Base-by-base conservation (phyloP, 2,113 vertebrate genomes). In the Noctilio leporinus region DNA sequence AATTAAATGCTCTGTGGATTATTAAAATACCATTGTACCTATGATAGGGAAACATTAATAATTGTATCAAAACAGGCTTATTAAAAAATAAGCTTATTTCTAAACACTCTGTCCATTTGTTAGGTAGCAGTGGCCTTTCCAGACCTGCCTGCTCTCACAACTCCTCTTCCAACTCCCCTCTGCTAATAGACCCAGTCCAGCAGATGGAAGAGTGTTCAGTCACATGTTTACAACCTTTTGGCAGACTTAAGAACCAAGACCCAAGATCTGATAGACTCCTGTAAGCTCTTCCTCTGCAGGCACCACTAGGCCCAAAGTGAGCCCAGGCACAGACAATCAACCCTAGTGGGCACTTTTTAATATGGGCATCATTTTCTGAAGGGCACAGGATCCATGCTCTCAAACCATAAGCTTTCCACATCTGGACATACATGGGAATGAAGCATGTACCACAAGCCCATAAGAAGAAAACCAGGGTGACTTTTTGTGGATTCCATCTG, bases 1-100 rank as follows among this genome's bases (percentile, higher is more conserved):
- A 98, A 97, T 97, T 94, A 97, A 98, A 96, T 75, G 82, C 75
- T 97, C 89, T 40, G n/a, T 75, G 87, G 95, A 96, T 97, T 95
- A 93, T 97, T 95, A 96, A 97, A 97, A 94, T 73, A 89, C 49
- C 69, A 6, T 93, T 94, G 73, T 94, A 93, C 47, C 0, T 53
- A 28, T 86, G 47, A 86, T 5, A 69, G 62, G 90, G 93, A 86
- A 96, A 89, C 86, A 90, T 95, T 96, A 96, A 95, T 78, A 94
- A 96, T 83, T 59, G 40, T 89, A 53, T 45, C 53, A 45, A 96
- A 96, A 77, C 93, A 97, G 89, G 65, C 67, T 95, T 65, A 38
- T 96, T 89, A 83, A 72, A 83, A 96, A 97, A 95, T 82, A 38
- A 93, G 72, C 93, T 96, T 75, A 24, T 90, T 62, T 86, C 43